Evolutionary conservation across 2,797 vertebrate genomes (phyloP), one percentile per base, ranked within the genome.

Genomic region (Muscicapa striata): DNA sequence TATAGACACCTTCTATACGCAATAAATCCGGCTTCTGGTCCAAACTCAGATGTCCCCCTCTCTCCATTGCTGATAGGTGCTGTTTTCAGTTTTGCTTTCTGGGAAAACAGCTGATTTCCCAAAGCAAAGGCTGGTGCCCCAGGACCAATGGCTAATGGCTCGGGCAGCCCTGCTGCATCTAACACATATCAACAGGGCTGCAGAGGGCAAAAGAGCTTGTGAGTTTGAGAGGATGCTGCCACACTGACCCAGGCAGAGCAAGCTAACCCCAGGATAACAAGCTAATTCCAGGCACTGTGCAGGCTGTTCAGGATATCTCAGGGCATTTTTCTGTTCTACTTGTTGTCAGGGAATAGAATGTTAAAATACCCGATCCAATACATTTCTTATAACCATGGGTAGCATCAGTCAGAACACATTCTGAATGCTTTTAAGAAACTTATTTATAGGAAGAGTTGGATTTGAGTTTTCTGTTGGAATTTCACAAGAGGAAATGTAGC

Each of bases 381-480:
- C 17, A 26, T 78, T 81, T 87, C 30, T 68, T 88, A 17, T 5
- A 69, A n/a, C 12, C 58, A 51, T 0, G 0, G 45, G 27, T 40
- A 45, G 8, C 34, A 51, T 51, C 58, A 54, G 5, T 74, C 76
- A 81, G 45, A 89, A 64, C 4, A 43, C 24, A 45, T 59, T 78
- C 45, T 73, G 26, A 87, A 29, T 45, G 36, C 22, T 75, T 87
- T 82, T 73, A 69, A 64, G 18, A 41, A 67, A 27, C 77, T 57
- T 74, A 81, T 80, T 81, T 96, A 55, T 62, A 81, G 36, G 24
- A 59, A 72, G 36, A 86, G 4, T 5, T 62, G 70, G n/a, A 51
- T 72, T 54, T 27, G 17, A 84, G 41, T 84, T 90, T 90, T 84
- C 49, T n/a, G 40, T 17, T 72, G 51, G 74, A 92, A 87, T 75